These are phyloP conservation scores for Watsonalla cultraria DNA, from an alignment of 2,888 invertebrate genomes.

Conservation along the genomic window DNA sequence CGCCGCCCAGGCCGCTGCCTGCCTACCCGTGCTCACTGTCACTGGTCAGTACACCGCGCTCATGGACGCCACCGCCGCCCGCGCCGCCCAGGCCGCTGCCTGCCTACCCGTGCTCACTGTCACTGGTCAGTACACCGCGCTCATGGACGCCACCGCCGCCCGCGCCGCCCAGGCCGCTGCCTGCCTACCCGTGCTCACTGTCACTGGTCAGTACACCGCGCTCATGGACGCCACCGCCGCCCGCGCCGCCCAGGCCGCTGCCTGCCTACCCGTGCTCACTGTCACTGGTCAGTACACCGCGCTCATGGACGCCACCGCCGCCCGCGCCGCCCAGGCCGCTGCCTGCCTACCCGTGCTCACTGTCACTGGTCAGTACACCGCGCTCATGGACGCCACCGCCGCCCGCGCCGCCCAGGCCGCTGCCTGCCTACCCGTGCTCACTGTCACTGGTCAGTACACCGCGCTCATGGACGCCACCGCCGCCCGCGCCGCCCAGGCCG, in stretches of 20 bases:
- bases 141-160: constrained; percentile 47
- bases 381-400: constrained; percentile 54
- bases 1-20: constrained; percentile 7
- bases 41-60: neutral
- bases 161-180: constrained; percentile 25
- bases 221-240: constrained; percentile 8
- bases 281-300: neutral
- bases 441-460: constrained; percentile 12
- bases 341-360: constrained; percentile 94
- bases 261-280: neutral
- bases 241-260: constrained; percentile 9
- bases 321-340: constrained; percentile 95
- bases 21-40: neutral
- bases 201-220: constrained; percentile 11
- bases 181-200: constrained; percentile 20
- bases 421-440: constrained; percentile 22
- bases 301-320: constrained; percentile 92
- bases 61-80: constrained; percentile 95
- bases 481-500: constrained; percentile 12
- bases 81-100: constrained; percentile 95
- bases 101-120: constrained; percentile 95
- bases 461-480: constrained; percentile 7
- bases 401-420: constrained; percentile 27
- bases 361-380: too few species aligned
- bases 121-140: constrained; percentile 88